Evolutionary conservation across 2,888 invertebrate genomes (phyloP).

Genomic region (Polietes domitor): DNA sequence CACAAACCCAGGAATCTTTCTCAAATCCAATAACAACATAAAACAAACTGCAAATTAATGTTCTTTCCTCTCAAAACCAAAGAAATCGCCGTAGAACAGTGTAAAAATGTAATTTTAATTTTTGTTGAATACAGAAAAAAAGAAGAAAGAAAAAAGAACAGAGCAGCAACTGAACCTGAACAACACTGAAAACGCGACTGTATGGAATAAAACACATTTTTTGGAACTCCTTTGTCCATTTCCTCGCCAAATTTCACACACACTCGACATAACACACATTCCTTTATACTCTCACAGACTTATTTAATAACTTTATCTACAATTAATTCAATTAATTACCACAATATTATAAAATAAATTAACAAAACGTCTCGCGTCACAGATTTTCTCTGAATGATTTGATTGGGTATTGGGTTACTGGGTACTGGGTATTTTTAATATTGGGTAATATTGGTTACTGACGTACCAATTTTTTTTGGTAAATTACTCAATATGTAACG

Average conservation of each 20-base stretch:
- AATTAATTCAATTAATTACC: slow-evolving; percentile 58
- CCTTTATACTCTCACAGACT: background rate
- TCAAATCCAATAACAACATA: too few species aligned
- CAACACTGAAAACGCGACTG: too few species aligned
- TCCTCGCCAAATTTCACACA: background rate
- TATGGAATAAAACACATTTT: too few species aligned
- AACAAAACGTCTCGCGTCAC: slow-evolving; percentile 32
- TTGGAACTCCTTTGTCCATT: background rate
- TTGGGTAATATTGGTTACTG: too few species aligned
- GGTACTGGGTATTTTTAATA: too few species aligned
- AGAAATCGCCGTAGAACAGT: too few species aligned
- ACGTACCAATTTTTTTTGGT: too few species aligned
- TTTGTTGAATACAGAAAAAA: slow-evolving; percentile 56
- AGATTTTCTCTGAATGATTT: slow-evolving; percentile 38
- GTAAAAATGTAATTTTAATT: background rate
- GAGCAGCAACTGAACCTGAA: slow-evolving; percentile 12
- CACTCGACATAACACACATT: background rate
- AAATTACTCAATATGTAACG: too few species aligned
- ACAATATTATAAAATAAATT: slow-evolving; percentile 36
- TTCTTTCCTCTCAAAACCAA: background rate
- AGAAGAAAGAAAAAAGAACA: background rate
- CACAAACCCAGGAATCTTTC: too few species aligned
- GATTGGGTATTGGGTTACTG: too few species aligned
- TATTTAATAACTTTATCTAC: slow-evolving; percentile 27
- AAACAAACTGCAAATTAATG: too few species aligned